A percentile compares a stretch with the other conserved stretches of the same genome.
Evolutionary conservation across 2,797 vertebrate genomes (phyloP).

Genomic region (Phyllotis vaccarum): DNA sequence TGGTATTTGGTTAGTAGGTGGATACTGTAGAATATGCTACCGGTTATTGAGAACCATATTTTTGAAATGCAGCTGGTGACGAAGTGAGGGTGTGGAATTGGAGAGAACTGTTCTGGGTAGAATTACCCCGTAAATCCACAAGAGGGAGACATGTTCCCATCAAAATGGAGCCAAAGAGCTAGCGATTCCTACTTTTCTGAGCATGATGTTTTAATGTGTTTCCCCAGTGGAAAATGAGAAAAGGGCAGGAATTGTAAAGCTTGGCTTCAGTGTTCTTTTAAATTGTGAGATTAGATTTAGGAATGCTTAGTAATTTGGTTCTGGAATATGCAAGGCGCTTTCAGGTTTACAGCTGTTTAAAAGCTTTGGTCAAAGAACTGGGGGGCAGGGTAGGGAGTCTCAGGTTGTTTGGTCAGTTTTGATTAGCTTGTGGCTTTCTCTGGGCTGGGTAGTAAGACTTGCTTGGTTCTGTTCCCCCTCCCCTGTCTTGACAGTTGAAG

Average conservation of each 20-base stretch:
- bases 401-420: constrained; percentile 41
- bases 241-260: background rate
- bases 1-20: background rate
- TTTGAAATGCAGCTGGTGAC: background rate
- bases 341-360: background rate
- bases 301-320: constrained; percentile 24
- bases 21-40: background rate
- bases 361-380: no score
- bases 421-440: constrained; percentile 27
- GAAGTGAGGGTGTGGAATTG: background rate
- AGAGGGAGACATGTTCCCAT: constrained; percentile 72
- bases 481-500: background rate
- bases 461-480: background rate
- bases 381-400: no score
- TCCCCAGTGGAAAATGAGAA: constrained; percentile 16
- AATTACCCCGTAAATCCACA: constrained; percentile 71
- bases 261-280: constrained; percentile 53
- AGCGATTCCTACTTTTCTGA: background rate
- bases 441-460: background rate
- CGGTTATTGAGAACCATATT: constrained; percentile 1
- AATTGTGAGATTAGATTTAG: constrained; percentile 32
- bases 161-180: background rate
- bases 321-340: background rate
- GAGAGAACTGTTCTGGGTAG: background rate
- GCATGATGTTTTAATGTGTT: background rate